Evolutionary conservation across 53 echinoderm and acorn worm species (phyloP), one percentile per base, ranked within the genome.

Genomic region (Temnopleurus reevesii): DNA sequence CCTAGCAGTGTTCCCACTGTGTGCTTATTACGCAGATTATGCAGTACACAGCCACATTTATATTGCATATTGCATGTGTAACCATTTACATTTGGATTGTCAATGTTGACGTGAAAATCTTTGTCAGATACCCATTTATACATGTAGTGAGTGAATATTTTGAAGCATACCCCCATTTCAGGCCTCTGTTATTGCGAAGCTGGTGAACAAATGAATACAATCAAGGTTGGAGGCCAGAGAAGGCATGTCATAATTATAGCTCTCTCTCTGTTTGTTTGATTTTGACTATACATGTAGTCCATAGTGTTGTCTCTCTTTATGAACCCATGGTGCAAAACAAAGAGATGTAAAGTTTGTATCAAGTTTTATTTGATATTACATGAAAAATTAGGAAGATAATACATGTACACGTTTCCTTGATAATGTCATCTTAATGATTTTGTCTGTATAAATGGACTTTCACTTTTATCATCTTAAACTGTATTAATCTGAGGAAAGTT

Each of bases 111-210:
- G 17, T 41, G 18, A 0, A 33, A 33, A 63, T 30, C 19, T 41
- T 71, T 23, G n/a, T 41, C n/a, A n/a, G 38, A 71, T 43, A 12
- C 38, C n/a, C 9, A n/a, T 41, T 38, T 71, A n/a, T n/a, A n/a
- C n/a, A n/a, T n/a, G n/a, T 71, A n/a, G 13, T 28, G 65, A 65
- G 65, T 35, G 41, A n/a, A 71, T 71, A 23, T 71, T 71, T 36
- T 43, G 21, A 9, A 71, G 21, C 38, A 71, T 21, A 18, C 1
- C 71, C 79, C 79, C 18, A 5, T 47, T 49, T 25, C 28, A 47
- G 79, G 79, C 79, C 79, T 12, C 79, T 49, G 49, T 49, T 79
- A 79, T 79, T 79, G 79, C 79, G 41, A 71, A 79, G 29, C 79
- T 49, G 47, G 79, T 30, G 49, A 79, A 79, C 79, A 79, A 79